phyloP scores from a whole-genome alignment of 2,113 vertebrate species.

The Phrynosoma blainvillii region DNA sequence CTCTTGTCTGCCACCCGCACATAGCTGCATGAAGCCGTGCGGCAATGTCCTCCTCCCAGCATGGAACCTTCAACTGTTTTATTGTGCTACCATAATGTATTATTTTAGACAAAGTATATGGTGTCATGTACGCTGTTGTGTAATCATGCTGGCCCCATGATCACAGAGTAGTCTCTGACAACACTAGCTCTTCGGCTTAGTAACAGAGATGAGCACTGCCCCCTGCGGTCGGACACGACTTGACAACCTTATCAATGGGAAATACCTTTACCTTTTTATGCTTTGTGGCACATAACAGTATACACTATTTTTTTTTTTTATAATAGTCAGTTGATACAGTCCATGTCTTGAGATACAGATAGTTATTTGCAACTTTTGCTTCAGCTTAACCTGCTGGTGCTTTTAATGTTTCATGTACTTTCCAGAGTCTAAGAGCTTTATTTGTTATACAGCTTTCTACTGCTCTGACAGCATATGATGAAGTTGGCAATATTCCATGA shows the following conservation, averaged over 20 bases:
- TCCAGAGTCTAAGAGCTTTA: constrained; percentile 52
- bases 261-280: too few relatives aligned
- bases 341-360: constrained; percentile 39
- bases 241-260: too few relatives aligned
- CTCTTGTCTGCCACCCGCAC: neutral
- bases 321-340: constrained; percentile 66
- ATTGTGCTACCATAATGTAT: constrained; percentile 45
- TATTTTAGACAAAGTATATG: constrained; percentile 39
- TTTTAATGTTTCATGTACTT: constrained; percentile 66
- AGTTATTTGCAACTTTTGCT: constrained; percentile 54
- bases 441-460: constrained; percentile 21
- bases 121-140: constrained; percentile 38
- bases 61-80: constrained; percentile 28
- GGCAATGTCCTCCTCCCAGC: constrained; percentile 47
- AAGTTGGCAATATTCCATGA: neutral
- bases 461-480: constrained; percentile 4
- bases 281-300: constrained; percentile 51
- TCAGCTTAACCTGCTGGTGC: constrained; percentile 56
- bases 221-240: too few relatives aligned
- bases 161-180: too few relatives aligned
- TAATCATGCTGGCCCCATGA: too few relatives aligned
- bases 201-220: too few relatives aligned
- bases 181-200: too few relatives aligned
- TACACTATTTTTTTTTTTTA: constrained; percentile 35
- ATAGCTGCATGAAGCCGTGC: constrained; percentile 44